Evolutionary conservation across 2,113 vertebrate genomes (phyloP).

Genomic region (Anguilla rostrata): DNA sequence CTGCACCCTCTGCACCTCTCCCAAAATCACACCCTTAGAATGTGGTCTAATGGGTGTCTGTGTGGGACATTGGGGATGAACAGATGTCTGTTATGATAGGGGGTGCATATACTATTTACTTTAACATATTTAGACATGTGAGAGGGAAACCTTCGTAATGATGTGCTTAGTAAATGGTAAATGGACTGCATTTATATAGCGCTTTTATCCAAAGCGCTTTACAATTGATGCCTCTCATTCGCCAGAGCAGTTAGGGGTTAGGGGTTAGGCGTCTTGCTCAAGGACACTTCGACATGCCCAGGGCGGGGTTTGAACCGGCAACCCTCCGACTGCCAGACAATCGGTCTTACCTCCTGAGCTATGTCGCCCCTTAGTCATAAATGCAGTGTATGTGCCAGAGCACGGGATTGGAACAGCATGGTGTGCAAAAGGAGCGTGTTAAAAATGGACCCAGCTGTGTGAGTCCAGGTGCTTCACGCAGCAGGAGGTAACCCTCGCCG

Average conservation of each 20-base stretch:
- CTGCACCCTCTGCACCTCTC: neutral
- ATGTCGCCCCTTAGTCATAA: neutral
- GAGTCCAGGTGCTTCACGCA: neutral
- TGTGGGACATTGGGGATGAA: neutral
- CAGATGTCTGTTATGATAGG: too few species aligned
- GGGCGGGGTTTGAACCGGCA: too few species aligned
- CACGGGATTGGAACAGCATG: neutral
- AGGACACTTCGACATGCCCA: too few species aligned
- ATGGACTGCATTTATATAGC: too few species aligned
- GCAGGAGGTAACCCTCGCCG: neutral
- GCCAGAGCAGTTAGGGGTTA: too few species aligned
- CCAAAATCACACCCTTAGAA: neutral
- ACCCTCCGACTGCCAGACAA: too few species aligned
- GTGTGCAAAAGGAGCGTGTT: neutral
- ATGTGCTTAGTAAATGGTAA: neutral
- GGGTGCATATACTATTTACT: too few species aligned
- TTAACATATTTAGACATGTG: neutral
- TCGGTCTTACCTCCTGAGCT: too few species aligned
- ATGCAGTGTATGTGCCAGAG: neutral
- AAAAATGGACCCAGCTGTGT: neutral
- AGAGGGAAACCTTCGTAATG: neutral
- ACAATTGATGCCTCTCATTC: too few species aligned
- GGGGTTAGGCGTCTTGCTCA: too few species aligned
- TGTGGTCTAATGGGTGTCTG: neutral
- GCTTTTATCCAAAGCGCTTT: too few species aligned